Evolutionary conservation across 2,888 invertebrate species (phyloP).

Genomic region (Oegoconia quadripuncta): DNA sequence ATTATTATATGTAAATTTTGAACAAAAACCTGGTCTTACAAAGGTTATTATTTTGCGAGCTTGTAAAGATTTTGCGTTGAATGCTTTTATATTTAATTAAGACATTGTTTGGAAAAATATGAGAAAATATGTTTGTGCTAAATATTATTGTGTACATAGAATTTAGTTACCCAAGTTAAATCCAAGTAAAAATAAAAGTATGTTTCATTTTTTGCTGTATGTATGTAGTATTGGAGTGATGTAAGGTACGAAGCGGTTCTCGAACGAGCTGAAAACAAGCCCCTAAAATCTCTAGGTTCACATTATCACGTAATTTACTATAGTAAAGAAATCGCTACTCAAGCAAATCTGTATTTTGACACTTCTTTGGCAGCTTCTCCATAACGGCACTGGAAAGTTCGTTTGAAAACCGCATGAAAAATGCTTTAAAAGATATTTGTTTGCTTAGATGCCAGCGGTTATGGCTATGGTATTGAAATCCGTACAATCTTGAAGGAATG

Average conservation of each 20-base stretch:
- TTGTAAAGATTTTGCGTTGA: constrained; percentile 61
- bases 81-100: constrained; percentile 46
- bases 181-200: constrained; percentile 66
- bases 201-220: constrained; percentile 44
- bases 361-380: constrained; percentile 5
- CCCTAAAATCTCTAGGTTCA: too few relatives aligned
- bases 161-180: constrained; percentile 72
- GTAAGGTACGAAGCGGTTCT: constrained; percentile 40
- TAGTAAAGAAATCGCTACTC: too few relatives aligned
- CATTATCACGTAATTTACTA: too few relatives aligned
- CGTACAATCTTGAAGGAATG: constrained; percentile 49
- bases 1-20: constrained; percentile 73
- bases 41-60: constrained; percentile 50
- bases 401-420: constrained; percentile 48
- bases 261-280: too few relatives aligned
- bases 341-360: too few relatives aligned
- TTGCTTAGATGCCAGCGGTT: constrained; percentile 55
- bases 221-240: constrained; percentile 46
- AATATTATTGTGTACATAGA: constrained; percentile 66
- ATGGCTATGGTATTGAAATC: constrained; percentile 42
- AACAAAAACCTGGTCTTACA: constrained; percentile 48
- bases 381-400: constrained; percentile 21
- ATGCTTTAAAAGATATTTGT: constrained; percentile 51
- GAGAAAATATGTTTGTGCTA: constrained; percentile 42
- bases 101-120: constrained; percentile 33